phyloP scores from a whole-genome alignment of 1,140 invertebrate genomes.

The Rhizoglyphus robini region DNA sequence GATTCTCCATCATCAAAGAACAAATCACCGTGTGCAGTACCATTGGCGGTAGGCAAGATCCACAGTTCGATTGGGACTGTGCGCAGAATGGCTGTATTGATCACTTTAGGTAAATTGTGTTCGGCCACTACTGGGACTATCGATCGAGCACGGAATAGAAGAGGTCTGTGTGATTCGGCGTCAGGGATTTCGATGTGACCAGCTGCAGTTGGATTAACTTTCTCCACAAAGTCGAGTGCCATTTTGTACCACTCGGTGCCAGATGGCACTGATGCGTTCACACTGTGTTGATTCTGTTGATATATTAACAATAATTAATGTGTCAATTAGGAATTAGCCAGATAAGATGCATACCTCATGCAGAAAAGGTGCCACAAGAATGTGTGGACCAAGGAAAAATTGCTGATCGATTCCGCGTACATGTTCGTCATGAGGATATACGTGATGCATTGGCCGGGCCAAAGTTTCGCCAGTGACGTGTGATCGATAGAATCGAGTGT shows the following conservation, averaged over 20 bases:
- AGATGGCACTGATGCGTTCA: background rate
- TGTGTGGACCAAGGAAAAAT: too few relatives aligned
- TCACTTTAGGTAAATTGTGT: too few relatives aligned
- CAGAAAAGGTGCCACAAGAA: too few relatives aligned
- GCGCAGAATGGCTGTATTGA: too few relatives aligned
- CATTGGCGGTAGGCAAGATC: too few relatives aligned
- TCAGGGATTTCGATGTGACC: background rate
- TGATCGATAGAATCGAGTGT: too few relatives aligned
- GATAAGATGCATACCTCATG: conserved; percentile 23
- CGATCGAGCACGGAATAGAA: background rate
- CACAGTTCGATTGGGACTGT: too few relatives aligned
- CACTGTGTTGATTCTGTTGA: background rate
- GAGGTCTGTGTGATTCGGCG: background rate
- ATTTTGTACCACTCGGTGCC: background rate
- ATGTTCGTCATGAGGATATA: conserved; percentile 55
- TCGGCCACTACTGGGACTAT: background rate
- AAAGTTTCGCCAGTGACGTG: too few relatives aligned
- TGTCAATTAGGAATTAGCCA: background rate
- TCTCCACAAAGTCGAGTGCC: background rate
- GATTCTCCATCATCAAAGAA: conserved; percentile 25
- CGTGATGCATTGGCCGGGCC: conserved; percentile 59
- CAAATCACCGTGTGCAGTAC: conserved; percentile 16
- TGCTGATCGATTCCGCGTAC: too few relatives aligned
- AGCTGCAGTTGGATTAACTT: background rate
- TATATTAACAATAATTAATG: background rate